Base-by-base conservation (phyloP, 2,797 vertebrate genomes). In the Remorina albescens region DNA sequence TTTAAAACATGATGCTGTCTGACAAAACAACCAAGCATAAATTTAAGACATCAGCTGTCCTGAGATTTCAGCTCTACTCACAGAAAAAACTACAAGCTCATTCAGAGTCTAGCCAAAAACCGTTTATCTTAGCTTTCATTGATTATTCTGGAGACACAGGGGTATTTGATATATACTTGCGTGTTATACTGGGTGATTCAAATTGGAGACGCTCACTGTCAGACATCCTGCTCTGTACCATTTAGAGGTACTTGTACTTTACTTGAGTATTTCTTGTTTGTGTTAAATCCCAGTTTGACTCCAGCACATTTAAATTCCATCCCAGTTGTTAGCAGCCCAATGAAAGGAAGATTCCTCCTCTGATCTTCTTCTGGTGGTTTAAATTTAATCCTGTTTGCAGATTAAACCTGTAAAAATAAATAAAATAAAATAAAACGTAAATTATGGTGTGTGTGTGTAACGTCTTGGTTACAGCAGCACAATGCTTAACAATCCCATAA, bases 91-190 rank as follows among this genome's bases (percentile, higher is more conserved):
- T 16, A 42, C 15, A 42, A 18, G 41, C 41, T 42, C 15, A 42
- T 18, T 19, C 41, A 11, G 0, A 4, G 3, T 55, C 10, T 8
- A 54, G 8, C 18, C 16, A 54, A 51, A 16, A 36, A 60, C 4
- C 41, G 8, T 36, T 54, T 46, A 8, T 54, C 47, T 36, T 26
- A 15, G 44, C n/a, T 68, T 28, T 56, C 26, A 60, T 34, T 55
- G 71, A 69, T 69, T 55, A 53, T 64, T 41, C 21, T 6, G 4
- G 25, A 19, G 46, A 58, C 36, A 25, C 0, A 1, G 19, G 32
- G 26, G 19, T 13, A 50, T 66, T 54, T 47, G 57, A 58, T 34
- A 41, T 19, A 25, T 18, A n/a, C n/a, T n/a, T n/a, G n/a, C n/a
- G n/a, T n/a, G n/a, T n/a, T n/a, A n/a, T n/a, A n/a, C n/a, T n/a